Evolutionary conservation across 2,797 vertebrate genomes (phyloP).

Genomic region (Acanthurus lineatus): DNA sequence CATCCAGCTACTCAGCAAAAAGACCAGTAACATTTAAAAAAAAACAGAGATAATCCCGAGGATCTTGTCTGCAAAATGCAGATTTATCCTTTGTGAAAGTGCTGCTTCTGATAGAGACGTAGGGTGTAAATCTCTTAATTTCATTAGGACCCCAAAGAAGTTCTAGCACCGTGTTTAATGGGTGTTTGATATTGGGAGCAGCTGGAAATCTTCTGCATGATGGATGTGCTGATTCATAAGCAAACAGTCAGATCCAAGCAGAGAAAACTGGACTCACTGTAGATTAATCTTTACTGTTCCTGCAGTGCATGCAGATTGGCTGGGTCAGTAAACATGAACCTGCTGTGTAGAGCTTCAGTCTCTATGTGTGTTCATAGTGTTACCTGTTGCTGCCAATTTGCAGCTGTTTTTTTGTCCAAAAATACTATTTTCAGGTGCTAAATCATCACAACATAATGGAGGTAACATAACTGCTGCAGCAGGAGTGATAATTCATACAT

Average conservation of each 20-base stretch:
- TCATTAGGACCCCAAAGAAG: slow-evolving; percentile 19
- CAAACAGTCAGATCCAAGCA: slow-evolving; percentile 9
- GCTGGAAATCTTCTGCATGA: slow-evolving; percentile 23
- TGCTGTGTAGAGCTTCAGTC: background rate
- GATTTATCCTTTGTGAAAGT: slow-evolving; percentile 23
- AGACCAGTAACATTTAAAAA: slow-evolving; percentile 39
- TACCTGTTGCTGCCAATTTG: background rate
- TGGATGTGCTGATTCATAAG: slow-evolving; percentile 29
- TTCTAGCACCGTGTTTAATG: background rate
- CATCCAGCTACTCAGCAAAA: slow-evolving; percentile 16
- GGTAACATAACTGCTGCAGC: background rate
- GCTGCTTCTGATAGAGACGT: slow-evolving; percentile 11
- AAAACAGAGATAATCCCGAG: slow-evolving; percentile 36
- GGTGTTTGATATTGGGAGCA: background rate
- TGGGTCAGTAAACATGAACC: background rate
- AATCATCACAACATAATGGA: background rate
- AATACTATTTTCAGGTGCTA: background rate
- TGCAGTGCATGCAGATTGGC: background rate
- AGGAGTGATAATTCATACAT: too few species aligned
- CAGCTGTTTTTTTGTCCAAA: background rate
- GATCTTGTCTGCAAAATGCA: slow-evolving; percentile 40
- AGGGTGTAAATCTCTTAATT: slow-evolving; percentile 47
- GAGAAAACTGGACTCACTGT: slow-evolving; percentile 24
- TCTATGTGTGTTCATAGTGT: background rate
- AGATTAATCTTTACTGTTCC: slow-evolving; percentile 16